Percentiles rank a stretch among this genome's conserved stretches.
Evolutionary conservation across 2,113 vertebrate genomes (phyloP).

Genomic region (Saguinus midas): DNA sequence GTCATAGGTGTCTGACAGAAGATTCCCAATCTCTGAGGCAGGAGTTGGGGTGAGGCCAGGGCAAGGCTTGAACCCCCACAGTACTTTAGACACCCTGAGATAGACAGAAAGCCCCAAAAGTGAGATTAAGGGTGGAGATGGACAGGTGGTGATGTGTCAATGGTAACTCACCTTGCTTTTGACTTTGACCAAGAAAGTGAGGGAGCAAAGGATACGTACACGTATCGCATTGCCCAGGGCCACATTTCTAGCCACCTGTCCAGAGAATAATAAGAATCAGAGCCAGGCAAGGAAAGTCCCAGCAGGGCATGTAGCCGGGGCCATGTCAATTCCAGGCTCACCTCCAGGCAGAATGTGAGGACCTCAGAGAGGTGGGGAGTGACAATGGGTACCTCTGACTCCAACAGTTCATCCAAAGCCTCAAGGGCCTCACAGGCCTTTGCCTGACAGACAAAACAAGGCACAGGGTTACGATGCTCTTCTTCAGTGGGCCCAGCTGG

Average conservation of each 20-base stretch:
- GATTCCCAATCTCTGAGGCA: not conserved
- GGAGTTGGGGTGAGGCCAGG: not conserved
- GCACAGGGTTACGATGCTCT: not conserved
- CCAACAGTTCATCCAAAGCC: conserved; percentile 92
- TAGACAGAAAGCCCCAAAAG: not conserved
- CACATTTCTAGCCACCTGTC: conserved; percentile 85
- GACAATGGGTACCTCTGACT: conserved; percentile 89
- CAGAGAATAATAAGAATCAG: conserved; percentile 42
- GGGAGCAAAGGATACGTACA: conserved; percentile 88
- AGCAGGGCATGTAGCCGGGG: not conserved
- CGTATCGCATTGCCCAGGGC: conserved; percentile 85
- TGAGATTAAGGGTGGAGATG: not conserved
- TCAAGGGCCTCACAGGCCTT: conserved; percentile 92
- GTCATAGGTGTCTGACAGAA: not conserved
- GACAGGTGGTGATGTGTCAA: not conserved
- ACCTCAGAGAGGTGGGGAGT: conserved; percentile 87
- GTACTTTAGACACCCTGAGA: not conserved
- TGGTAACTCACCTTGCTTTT: conserved; percentile 87
- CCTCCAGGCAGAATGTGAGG: conserved; percentile 90
- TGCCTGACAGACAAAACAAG: conserved; percentile 75
- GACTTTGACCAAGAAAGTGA: conserved; percentile 89
- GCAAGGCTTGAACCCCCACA: not conserved
- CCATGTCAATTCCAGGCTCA: conserved; percentile 42
- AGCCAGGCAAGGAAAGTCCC: not conserved
- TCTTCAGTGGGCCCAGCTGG: not conserved